phyloP scores from a whole-genome alignment of 2,113 vertebrate genomes.

The Centropristis striata region DNA sequence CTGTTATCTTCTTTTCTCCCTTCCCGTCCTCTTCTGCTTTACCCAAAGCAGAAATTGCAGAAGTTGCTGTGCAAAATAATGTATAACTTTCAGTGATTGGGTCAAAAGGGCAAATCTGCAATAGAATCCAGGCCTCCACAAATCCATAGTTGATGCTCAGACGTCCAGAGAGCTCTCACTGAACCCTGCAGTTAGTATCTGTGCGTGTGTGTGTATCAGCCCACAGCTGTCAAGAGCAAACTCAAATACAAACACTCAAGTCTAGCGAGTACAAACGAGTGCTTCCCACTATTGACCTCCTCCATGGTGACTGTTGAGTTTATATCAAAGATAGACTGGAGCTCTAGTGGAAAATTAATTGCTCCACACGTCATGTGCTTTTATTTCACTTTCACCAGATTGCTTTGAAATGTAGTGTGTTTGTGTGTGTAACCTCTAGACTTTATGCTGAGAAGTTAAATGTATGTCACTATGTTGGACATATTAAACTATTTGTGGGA shows the following conservation, averaged over 20 bases:
- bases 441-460: not conserved
- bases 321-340: conserved; percentile 22
- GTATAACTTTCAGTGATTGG: conserved; percentile 14
- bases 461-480: not conserved
- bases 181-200: not conserved
- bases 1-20: not conserved
- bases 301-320: conserved; percentile 22
- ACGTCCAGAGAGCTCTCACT: conserved; percentile 6
- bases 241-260: conserved; percentile 37
- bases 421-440: not conserved
- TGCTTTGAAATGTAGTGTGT: not conserved
- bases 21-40: not conserved
- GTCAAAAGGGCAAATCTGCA: conserved; percentile 45
- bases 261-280: conserved; percentile 36
- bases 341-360: not conserved
- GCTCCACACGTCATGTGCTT: not conserved
- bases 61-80: conserved; percentile 23
- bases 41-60: conserved; percentile 6
- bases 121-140: conserved; percentile 25
- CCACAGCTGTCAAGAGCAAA: conserved; percentile 38
- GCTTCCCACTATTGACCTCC: conserved; percentile 31
- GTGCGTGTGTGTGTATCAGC: conserved; percentile 16
- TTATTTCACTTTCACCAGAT: not conserved
- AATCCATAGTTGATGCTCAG: conserved; percentile 52
- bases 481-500: not conserved